These are phyloP conservation scores for Drosophila tripunctata DNA, from an alignment of 2,888 invertebrate genomes.

Conservation along the genomic window DNA sequence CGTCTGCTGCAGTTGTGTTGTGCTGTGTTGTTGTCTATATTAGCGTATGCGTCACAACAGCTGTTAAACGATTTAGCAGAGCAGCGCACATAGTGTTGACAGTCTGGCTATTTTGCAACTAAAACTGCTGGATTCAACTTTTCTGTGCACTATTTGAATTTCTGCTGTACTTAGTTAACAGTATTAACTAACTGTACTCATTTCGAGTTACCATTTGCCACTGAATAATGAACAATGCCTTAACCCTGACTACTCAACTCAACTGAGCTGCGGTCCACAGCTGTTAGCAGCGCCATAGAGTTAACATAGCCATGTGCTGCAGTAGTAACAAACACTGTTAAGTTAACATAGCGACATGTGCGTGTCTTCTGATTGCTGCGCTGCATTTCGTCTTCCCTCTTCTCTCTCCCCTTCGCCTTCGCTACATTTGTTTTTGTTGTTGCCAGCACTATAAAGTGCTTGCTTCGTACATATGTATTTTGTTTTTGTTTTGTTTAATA, in stretches of 20 bases:
- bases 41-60: constrained; percentile 15
- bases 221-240: too few relatives aligned
- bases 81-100: constrained; percentile 20
- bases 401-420: background rate
- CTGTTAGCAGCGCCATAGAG: background rate
- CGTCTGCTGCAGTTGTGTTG: constrained; percentile 21
- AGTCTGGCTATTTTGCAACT: background rate
- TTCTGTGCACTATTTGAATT: too few relatives aligned
- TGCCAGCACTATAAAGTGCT: constrained; percentile 38
- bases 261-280: too few relatives aligned
- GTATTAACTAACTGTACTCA: too few relatives aligned
- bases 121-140: background rate
- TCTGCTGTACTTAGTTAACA: too few relatives aligned
- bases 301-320: background rate
- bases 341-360: background rate
- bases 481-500: constrained; percentile 54
- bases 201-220: too few relatives aligned
- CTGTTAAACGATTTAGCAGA: constrained; percentile 40
- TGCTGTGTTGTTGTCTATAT: constrained; percentile 6
- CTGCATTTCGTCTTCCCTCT: background rate
- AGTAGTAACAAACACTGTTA: background rate
- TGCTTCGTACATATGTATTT: too few relatives aligned
- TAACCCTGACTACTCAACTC: background rate
- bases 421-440: constrained; percentile 1
- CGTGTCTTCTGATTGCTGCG: too few relatives aligned